Evolutionary conservation across 2,888 invertebrate genomes (phyloP), one percentile per base, ranked within the genome.

Genomic region (Andrena bicolor): DNA sequence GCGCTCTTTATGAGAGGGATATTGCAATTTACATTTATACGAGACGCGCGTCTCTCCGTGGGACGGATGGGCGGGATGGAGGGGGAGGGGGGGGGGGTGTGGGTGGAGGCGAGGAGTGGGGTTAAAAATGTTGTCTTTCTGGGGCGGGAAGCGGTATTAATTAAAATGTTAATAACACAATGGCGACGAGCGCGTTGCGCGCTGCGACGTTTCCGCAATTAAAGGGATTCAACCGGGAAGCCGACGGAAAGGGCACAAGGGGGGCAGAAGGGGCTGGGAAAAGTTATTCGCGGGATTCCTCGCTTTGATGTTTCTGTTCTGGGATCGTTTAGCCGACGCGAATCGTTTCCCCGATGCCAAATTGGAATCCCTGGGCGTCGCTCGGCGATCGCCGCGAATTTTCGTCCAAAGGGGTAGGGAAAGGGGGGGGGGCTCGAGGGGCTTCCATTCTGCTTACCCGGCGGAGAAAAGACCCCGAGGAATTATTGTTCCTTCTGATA

Each of bases 401-500:
- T 68, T 71, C 41, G 41, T 41, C 41, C 4, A 4, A 41, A 5
- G 41, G 41, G 13, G 41, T 64, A 30, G 61, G 32, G 60, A 69
- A 63, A 0, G 30, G 28, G 28, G 28, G 58, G 68, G 68, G 53
- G 68, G 68, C 73, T 77, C 48, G 56, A 32, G 56, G 41, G 30
- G 56, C 35, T 74, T 56, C 64, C 53, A 65, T 41, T 60, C 76
- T 48, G 16, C 51, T 60, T 65, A 30, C 61, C 41, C 41, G 66
- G 49, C 56, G 26, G 32, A 63, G 65, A 75, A 83, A 79, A 72
- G 68, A 81, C 8, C 64, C 10, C 20, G 32, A 68, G 73, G 76
- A 86, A 86, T 86, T 83, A 88, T 88, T 73, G 75, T 74, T 63
- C 61, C 80, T 53, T 58, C 76, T 74, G 80, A 80, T 76, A 81